Percentiles rank a stretch among this genome's conserved stretches.
phyloP scores from a whole-genome alignment of 2,888 invertebrate species.

The Synergus japonicus region DNA sequence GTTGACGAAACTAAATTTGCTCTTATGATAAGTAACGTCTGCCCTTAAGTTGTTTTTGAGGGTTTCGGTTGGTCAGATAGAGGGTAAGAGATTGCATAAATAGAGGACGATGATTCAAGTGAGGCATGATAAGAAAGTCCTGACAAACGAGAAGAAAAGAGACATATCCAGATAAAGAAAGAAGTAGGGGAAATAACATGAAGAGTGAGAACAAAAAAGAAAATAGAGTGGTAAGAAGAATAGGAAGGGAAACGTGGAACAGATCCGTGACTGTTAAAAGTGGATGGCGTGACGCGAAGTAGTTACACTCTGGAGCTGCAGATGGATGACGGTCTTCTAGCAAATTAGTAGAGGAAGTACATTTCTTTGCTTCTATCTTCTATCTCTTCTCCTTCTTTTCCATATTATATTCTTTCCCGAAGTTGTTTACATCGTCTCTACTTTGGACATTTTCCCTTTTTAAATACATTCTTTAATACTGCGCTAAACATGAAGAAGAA shows the following conservation, averaged over 20 bases:
- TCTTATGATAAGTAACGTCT: too few species aligned
- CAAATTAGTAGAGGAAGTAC: slow-evolving; percentile 53
- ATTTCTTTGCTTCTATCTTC: slow-evolving; percentile 41
- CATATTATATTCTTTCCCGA: slow-evolving; percentile 17
- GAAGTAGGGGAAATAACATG: slow-evolving; percentile 9
- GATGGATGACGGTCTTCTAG: slow-evolving; percentile 57
- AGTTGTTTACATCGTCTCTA: background rate
- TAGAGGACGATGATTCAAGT: slow-evolving; percentile 56
- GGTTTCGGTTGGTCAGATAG: background rate
- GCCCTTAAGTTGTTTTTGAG: background rate
- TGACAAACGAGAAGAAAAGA: slow-evolving; percentile 60
- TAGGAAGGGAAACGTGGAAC: slow-evolving; percentile 45
- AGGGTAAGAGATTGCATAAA: slow-evolving; percentile 41
- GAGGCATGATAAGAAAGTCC: slow-evolving; percentile 59
- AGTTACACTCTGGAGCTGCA: slow-evolving; percentile 56
- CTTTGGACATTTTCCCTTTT: too few species aligned
- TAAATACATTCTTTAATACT: background rate
- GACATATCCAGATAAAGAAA: slow-evolving; percentile 39
- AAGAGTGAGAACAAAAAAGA: slow-evolving; percentile 32
- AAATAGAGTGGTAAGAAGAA: slow-evolving; percentile 42
- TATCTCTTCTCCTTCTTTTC: background rate
- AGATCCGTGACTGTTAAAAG: slow-evolving; percentile 49
- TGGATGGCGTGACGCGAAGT: slow-evolving; percentile 58
- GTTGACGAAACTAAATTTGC: too few species aligned
- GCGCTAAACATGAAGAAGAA: too few species aligned